These are phyloP conservation scores for Psilopsiagon aurifrons DNA, from an alignment of 2,113 vertebrate genomes.

Conservation along the genomic window DNA sequence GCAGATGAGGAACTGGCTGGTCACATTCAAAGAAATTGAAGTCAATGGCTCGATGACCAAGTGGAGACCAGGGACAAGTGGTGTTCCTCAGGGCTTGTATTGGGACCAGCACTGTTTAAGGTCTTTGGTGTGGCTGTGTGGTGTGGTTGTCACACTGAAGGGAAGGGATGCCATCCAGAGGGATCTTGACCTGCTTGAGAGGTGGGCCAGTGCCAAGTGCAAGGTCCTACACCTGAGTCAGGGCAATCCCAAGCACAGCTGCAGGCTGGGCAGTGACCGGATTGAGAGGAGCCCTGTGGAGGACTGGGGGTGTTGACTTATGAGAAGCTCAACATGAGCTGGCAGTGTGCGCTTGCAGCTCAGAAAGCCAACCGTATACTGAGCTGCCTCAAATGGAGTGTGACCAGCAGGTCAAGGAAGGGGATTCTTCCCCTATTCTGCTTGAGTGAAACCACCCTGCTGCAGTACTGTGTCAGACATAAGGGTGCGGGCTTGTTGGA, in stretches of 20 bases:
- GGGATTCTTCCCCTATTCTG: neutral
- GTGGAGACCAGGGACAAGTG: neutral
- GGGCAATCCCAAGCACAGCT: neutral
- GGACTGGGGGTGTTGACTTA: neutral
- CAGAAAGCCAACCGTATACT: neutral
- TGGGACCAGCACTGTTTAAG: neutral
- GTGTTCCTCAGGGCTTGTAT: neutral
- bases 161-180: neutral
- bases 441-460: neutral
- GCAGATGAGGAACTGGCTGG: neutral
- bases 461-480: neutral
- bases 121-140: neutral
- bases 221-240: neutral
- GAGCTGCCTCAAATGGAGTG: neutral
- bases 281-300: neutral
- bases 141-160: neutral
- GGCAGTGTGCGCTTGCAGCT: neutral
- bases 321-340: neutral
- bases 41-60: neutral
- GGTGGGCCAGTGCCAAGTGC: neutral
- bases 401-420: neutral
- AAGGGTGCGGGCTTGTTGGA: neutral
- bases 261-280: neutral
- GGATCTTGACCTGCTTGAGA: neutral
- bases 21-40: neutral